Base-by-base conservation (phyloP, 2,797 vertebrate species). In the Rhadinocentrus ornatus region DNA sequence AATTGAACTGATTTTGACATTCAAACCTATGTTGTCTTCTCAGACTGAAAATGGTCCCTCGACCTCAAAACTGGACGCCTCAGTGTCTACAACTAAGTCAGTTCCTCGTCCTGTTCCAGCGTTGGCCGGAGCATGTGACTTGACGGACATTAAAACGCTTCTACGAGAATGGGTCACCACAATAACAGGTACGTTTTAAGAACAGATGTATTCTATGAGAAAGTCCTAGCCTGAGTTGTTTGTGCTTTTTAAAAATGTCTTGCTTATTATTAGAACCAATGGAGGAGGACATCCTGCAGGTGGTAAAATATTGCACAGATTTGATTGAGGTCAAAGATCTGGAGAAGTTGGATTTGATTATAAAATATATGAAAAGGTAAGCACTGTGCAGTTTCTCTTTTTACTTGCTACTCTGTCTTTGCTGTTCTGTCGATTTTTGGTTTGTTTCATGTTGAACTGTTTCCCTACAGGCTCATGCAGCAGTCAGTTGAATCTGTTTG, bases 231-330 rank as follows among this genome's bases (percentile, higher is more conserved):
- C 6, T 54, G 22, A 44, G 13, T 57, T 41, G 11, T 48, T 69
- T 63, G 13, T 68, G 29, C 32, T 69, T 62, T 41, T 56, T n/a
- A 50, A 60, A 12, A 3, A 6, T 18, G 9, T 41, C 0, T 55
- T n/a, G 0, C 3, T 62, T 72, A 66, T 74, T 44, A 41, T 64
- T 87, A 99, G 98, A 99, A 85, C 98, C 98, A 50, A 99, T 99
- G 98, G 97, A 99, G 89, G 98, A 99, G 93, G 98, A 99, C 87
- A 97, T 99, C 86, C 89, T 99, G 52, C 98, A 99, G 91, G 98
- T 99, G 86, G 96, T 99, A 62, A 98, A 95, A 84, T 99, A 98
- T 68, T 99, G 98, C 94, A 99, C 97, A 82, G 97, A 99, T 81
- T 93, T 99, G 72, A 96, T 99, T 81, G 97, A 99, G 75, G 96